A percentile compares a stretch with the other conserved stretches of the same genome.
phyloP scores from a whole-genome alignment of 2,888 invertebrate genomes.

The Xanthorhoe designata region DNA sequence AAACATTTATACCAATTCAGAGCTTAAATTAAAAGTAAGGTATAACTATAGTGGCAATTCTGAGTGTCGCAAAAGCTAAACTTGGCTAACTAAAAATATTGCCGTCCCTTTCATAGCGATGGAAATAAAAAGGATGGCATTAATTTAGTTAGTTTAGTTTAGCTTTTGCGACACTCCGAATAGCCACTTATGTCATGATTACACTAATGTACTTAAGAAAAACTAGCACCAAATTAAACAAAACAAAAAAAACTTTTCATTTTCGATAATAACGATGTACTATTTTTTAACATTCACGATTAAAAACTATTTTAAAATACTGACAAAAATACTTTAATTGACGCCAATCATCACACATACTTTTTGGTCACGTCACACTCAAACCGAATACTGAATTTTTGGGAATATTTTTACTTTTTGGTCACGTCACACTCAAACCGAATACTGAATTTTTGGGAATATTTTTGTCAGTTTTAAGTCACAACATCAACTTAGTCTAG shows the following conservation, averaged over 20 bases:
- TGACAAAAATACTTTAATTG: constrained; percentile 47
- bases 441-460: constrained; percentile 38
- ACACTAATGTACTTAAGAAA: constrained; percentile 31
- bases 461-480: constrained; percentile 40
- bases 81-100: no score
- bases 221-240: constrained; percentile 33
- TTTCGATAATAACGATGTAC: neutral
- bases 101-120: no score
- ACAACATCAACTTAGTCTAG: constrained; percentile 38
- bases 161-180: no score
- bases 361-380: constrained; percentile 35
- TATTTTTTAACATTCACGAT: neutral
- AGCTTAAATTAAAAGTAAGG: constrained; percentile 5
- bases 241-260: constrained; percentile 5
- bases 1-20: constrained; percentile 7
- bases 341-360: constrained; percentile 17
- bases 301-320: constrained; percentile 32
- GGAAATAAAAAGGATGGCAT: no score
- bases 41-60: no score
- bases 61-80: no score
- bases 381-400: constrained; percentile 38
- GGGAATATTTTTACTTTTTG: constrained; percentile 37
- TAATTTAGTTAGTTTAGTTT: no score
- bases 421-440: constrained; percentile 20
- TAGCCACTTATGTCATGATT: constrained; percentile 13